phyloP scores from a whole-genome alignment of 2,113 vertebrate species.

The Rhinoptilus africanus region DNA sequence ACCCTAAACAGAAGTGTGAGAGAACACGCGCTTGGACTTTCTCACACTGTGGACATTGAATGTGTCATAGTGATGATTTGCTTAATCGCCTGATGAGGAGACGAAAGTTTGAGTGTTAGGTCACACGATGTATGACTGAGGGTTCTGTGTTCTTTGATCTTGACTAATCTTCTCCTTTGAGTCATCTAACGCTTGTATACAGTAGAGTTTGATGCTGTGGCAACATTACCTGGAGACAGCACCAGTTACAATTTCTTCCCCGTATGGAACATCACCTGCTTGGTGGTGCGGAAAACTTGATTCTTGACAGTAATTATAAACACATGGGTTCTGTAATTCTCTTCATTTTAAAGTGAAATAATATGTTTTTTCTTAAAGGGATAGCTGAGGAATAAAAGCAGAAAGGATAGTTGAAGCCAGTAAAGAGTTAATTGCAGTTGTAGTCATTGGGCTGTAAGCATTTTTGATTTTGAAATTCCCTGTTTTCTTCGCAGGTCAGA shows the following conservation, averaged over 20 bases:
- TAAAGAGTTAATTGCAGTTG: not conserved
- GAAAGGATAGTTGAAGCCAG: not conserved
- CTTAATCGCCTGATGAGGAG: not conserved
- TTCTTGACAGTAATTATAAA: not conserved
- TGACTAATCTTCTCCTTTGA: constrained; percentile 11
- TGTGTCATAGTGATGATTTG: constrained; percentile 31
- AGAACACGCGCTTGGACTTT: constrained; percentile 5
- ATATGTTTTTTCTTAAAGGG: not conserved
- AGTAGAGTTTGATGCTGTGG: not conserved
- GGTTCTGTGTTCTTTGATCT: constrained; percentile 12
- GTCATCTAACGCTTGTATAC: not conserved
- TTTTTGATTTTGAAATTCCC: not conserved
- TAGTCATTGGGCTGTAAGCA: not conserved
- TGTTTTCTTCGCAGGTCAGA: not conserved
- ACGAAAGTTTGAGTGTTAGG: not conserved
- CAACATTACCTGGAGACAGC: not conserved
- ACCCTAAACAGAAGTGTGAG: not conserved
- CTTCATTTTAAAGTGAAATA: not conserved
- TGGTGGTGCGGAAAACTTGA: not conserved
- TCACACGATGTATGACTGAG: not conserved
- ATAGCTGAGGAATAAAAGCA: not conserved
- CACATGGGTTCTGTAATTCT: not conserved
- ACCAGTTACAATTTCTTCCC: not conserved
- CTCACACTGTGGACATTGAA: not conserved
- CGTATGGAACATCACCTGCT: not conserved